Evolutionary conservation across 2,888 invertebrate genomes (phyloP), one percentile per base, ranked within the genome.

Genomic region (Zaprionus bogoriensis): DNA sequence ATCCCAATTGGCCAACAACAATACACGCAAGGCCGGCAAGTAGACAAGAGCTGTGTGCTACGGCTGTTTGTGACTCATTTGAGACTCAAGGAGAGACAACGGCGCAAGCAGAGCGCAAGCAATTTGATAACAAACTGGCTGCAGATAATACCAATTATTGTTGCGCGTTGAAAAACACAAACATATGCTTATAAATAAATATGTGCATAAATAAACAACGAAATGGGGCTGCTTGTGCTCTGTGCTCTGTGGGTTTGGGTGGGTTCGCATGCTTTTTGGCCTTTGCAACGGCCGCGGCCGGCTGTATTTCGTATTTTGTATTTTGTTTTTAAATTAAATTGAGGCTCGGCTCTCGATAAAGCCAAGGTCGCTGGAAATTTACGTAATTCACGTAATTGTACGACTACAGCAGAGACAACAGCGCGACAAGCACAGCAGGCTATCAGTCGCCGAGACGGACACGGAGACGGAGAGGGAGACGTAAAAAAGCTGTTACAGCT

Each of bases 141-240:
- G 51, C 44, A 45, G 47, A 59, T 58, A 57, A 27, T 17, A 14
- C 22, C 14, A 44, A 53, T 36, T 52, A 39, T 44, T 38, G n/a
- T 27, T n/a, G 47, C 41, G 41, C 54, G 36, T 28, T 55, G 12
- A 36, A 61, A 71, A 58, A 23, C 25, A 48, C 36, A 60, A 52
- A 70, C 67, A 74, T 50, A 63, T 66, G 74, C 17, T 51, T 63
- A 42, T 38, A 69, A 60, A 54, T 52, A 57, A 64, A 67, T 61
- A 61, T 41, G 22, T 41, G 10, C 5, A n/a, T 39, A 10, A 45
- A 45, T 65, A 53, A 67, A 62, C 58, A 70, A 62, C 47, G 19
- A n/a, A 57, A 53, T 20, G 41, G n/a, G 47, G 23, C 10, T 9
- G 30, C 20, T 62, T 53, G 46, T n/a, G n/a, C 14, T 28, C 27